A percentile compares a stretch with the other conserved stretches of the same genome.
Evolutionary conservation across 2,888 invertebrate genomes (phyloP).

Genomic region (Tenodera sinensis): DNA sequence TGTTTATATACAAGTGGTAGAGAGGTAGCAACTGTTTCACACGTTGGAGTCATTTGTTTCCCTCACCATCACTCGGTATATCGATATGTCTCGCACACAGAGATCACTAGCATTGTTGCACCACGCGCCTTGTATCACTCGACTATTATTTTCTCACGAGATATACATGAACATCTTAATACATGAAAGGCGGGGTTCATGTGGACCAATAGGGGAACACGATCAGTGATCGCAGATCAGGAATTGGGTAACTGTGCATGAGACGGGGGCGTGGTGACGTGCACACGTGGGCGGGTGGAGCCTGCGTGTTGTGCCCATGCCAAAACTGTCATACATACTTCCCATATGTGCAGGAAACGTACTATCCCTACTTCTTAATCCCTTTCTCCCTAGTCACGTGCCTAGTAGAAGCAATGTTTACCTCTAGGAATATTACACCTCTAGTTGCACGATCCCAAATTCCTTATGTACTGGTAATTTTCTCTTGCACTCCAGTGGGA

Average conservation of each 20-base stretch:
- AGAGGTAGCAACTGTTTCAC: background rate
- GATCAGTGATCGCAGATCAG: background rate
- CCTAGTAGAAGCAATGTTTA: no score
- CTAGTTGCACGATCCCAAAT: no score
- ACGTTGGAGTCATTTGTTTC: background rate
- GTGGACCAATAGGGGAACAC: background rate
- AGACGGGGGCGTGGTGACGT: background rate
- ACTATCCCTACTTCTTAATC: no score
- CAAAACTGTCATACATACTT: background rate
- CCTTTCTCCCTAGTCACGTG: no score
- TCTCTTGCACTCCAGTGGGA: no score
- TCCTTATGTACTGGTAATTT: no score
- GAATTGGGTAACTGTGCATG: background rate
- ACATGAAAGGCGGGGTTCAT: background rate
- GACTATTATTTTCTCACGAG: background rate
- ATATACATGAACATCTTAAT: background rate
- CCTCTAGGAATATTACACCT: no score
- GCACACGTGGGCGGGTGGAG: background rate
- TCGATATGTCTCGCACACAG: background rate
- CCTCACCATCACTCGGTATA: background rate
- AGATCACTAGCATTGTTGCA: background rate
- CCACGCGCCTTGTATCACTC: background rate
- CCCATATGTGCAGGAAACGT: background rate
- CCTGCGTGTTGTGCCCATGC: background rate
- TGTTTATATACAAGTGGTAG: no score